Evolutionary conservation across 2,797 vertebrate genomes (phyloP).

Genomic region (Cichlasoma orientale): DNA sequence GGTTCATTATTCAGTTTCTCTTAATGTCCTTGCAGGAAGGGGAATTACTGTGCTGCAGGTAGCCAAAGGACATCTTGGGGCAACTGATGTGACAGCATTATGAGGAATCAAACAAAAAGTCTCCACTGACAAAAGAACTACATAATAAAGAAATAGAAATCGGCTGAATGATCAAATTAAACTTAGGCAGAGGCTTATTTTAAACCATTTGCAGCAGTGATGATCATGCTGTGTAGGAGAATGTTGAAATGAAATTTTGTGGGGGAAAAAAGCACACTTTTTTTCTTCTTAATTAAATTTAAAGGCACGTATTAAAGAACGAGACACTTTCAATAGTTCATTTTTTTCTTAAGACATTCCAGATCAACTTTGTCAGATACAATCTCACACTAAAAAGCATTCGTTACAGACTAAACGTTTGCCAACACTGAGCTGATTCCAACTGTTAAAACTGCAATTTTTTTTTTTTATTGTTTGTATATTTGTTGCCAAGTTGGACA

Average conservation of each 20-base stretch:
- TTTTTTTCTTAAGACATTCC: not conserved
- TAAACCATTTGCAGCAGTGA: too few relatives aligned
- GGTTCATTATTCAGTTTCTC: conserved; percentile 9
- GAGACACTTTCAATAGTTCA: not conserved
- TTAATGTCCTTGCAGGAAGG: conserved; percentile 21
- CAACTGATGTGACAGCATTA: conserved; percentile 9
- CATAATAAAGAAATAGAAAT: too few relatives aligned
- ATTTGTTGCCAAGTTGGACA: conserved; percentile 6
- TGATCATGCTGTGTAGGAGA: too few relatives aligned
- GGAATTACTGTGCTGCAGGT: conserved; percentile 13
- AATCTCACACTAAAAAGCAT: not conserved
- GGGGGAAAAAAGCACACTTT: too few relatives aligned
- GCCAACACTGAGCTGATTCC: not conserved
- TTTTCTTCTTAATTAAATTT: too few relatives aligned
- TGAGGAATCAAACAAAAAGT: conserved; percentile 11
- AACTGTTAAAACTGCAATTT: not conserved
- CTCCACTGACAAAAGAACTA: not conserved
- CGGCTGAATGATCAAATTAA: too few relatives aligned
- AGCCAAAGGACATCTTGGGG: conserved; percentile 23
- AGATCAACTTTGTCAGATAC: not conserved
- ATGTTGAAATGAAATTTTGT: too few relatives aligned
- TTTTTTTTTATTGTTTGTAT: conserved; percentile 10
- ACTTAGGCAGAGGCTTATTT: too few relatives aligned
- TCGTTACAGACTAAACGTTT: not conserved
- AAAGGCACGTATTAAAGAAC: not conserved